A percentile compares a stretch with the other conserved stretches of the same genome.
Evolutionary conservation across 2,797 vertebrate genomes (phyloP).

Genomic region (Natrix natrix): DNA sequence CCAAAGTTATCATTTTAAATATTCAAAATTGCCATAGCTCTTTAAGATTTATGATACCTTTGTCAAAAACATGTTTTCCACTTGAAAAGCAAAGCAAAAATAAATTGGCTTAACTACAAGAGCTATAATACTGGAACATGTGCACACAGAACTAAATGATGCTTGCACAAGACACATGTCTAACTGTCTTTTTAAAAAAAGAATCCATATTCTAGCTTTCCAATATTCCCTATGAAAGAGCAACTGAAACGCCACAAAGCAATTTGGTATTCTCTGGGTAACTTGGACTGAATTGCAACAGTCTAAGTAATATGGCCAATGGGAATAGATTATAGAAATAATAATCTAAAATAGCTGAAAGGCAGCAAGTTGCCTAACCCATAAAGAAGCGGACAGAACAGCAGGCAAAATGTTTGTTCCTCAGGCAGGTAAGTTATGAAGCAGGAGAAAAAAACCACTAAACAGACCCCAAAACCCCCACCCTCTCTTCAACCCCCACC

Average conservation of each 20-base stretch:
- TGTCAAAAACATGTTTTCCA: not conserved
- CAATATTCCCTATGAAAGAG: not conserved
- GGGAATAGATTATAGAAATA: not conserved
- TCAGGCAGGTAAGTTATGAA: conserved; percentile 16
- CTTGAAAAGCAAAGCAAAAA: not conserved
- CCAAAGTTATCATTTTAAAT: not conserved
- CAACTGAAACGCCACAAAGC: not conserved
- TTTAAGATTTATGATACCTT: not conserved
- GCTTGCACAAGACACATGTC: not conserved
- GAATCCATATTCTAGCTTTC: not conserved
- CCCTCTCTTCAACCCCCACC: not conserved
- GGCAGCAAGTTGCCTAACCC: not conserved
- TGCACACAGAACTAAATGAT: not conserved
- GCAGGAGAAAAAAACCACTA: not conserved
- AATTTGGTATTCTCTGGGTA: not conserved
- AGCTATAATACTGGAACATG: not conserved
- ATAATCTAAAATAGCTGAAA: not conserved
- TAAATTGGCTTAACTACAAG: not conserved
- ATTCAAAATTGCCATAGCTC: not conserved
- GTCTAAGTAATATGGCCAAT: not conserved
- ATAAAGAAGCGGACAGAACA: not conserved
- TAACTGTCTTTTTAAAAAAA: not conserved
- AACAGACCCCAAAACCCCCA: not conserved
- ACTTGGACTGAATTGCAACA: not conserved
- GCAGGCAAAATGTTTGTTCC: not conserved